phyloP scores from a whole-genome alignment of 2,888 invertebrate genomes.

The Stenoptilia bipunctidactyla region DNA sequence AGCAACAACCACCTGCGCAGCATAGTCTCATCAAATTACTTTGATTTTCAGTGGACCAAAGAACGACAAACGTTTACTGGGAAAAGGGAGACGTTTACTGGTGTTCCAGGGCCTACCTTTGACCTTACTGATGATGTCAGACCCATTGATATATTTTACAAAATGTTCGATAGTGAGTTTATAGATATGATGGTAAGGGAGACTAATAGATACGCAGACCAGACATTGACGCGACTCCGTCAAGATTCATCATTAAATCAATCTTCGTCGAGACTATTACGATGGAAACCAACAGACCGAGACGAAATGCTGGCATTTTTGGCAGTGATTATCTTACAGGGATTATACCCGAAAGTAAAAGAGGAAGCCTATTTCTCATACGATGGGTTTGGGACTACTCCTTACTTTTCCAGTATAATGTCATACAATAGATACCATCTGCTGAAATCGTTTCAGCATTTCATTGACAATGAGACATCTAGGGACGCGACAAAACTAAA shows the following conservation, averaged over 20 bases:
- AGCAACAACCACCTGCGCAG: background rate
- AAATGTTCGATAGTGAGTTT: background rate
- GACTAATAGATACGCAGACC: conserved; percentile 4
- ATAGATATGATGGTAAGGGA: background rate
- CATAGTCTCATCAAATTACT: background rate
- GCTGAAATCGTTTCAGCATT: conserved; percentile 17
- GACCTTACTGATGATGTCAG: background rate
- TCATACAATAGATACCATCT: conserved; percentile 16
- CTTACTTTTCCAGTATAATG: conserved; percentile 18
- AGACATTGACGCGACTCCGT: background rate
- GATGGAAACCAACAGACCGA: conserved; percentile 4
- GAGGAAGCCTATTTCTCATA: background rate
- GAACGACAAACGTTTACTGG: background rate
- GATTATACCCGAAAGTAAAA: background rate
- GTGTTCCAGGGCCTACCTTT: background rate
- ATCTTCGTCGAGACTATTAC: background rate
- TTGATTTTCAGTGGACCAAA: background rate
- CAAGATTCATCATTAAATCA: background rate
- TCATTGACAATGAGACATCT: conserved; percentile 14
- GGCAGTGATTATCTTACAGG: background rate
- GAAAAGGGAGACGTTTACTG: background rate
- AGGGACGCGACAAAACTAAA: conserved; percentile 11
- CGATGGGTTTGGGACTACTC: background rate
- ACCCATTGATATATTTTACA: background rate
- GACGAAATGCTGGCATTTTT: background rate